Conservation (phyloP, 2,888 invertebrate genomes). For the Apantesis nais region DNA sequence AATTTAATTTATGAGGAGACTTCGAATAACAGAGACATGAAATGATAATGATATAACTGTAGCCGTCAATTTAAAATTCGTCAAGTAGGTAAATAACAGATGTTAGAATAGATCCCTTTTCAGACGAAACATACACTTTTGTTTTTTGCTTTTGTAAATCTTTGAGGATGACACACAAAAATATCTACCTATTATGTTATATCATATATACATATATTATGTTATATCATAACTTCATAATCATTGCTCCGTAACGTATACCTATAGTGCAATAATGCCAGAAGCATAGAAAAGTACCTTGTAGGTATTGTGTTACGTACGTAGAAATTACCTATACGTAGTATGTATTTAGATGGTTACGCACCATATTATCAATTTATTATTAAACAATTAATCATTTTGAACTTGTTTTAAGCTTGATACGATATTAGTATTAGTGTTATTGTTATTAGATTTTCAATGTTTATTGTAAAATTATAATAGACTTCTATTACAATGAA, state of each 20-base stretch:
- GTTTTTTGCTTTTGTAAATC: not conserved
- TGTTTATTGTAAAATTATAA: not conserved
- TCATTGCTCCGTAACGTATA: not conserved
- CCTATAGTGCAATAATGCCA: not conserved
- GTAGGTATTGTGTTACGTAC: not conserved
- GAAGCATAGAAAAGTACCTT: not conserved
- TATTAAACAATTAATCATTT: not conserved
- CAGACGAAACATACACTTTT: not conserved
- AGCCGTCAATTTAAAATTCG: conserved; percentile 1
- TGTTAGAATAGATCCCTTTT: not conserved
- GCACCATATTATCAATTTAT: not conserved
- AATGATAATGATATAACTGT: conserved; percentile 1
- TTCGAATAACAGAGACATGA: not conserved
- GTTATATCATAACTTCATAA: not conserved
- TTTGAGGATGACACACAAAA: not conserved
- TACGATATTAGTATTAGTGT: not conserved
- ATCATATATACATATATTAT: no score
- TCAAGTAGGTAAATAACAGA: not conserved
- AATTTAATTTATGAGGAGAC: not conserved
- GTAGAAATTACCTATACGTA: no score
- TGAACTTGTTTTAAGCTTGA: not conserved
- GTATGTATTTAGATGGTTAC: no score
- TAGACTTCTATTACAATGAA: not conserved
- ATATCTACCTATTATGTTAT: no score
- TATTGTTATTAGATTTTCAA: not conserved